phyloP scores from a whole-genome alignment of 2,888 invertebrate genomes.

The Euphydryas editha region DNA sequence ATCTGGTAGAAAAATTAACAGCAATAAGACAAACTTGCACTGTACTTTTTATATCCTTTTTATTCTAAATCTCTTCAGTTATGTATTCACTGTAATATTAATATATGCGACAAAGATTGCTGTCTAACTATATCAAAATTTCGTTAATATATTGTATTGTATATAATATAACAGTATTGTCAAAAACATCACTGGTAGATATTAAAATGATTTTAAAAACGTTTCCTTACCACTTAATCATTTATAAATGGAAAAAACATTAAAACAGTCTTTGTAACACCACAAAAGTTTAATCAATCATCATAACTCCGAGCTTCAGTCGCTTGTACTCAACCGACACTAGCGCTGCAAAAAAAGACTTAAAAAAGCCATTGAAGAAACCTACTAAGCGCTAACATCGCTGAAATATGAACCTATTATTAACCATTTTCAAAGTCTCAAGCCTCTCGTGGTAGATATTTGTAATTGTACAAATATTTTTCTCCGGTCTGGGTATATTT shows the following conservation, averaged over 20 bases:
- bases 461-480: too few species aligned
- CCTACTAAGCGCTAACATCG: neutral
- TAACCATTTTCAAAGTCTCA: neutral
- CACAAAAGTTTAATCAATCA: slow-evolving; percentile 15
- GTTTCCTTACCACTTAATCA: neutral
- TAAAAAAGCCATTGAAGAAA: neutral
- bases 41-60: too few species aligned
- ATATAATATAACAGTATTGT: too few species aligned
- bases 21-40: too few species aligned
- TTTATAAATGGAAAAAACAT: neutral
- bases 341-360: neutral
- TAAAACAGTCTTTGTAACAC: slow-evolving; percentile 1
- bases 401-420: neutral
- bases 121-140: too few species aligned
- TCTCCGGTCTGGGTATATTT: too few species aligned
- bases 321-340: neutral
- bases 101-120: too few species aligned
- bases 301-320: neutral
- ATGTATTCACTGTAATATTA: too few species aligned
- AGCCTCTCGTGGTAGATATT: too few species aligned
- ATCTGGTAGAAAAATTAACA: too few species aligned
- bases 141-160: too few species aligned
- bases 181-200: neutral
- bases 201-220: neutral
- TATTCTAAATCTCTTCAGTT: too few species aligned